A percentile compares a stretch with the other conserved stretches of the same genome.
Evolutionary conservation across 2,888 invertebrate genomes (phyloP).

Genomic region (Siphonodentalium dalli): DNA sequence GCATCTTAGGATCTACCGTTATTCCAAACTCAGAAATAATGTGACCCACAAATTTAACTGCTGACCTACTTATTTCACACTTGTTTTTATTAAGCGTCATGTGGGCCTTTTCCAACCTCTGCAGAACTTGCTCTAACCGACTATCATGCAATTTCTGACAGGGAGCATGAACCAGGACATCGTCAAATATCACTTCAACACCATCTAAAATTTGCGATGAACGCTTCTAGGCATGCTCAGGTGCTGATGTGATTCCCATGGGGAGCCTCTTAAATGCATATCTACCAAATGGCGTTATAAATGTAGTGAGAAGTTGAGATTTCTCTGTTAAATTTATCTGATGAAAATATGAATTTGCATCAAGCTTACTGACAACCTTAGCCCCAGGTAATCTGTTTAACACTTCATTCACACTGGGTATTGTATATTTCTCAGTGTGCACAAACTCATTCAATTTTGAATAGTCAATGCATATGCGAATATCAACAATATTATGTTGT

Average conservation of each 20-base stretch:
- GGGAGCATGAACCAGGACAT: constrained; percentile 15
- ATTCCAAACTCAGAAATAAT: constrained; percentile 3
- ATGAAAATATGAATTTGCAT: constrained; percentile 27
- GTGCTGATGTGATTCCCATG: constrained; percentile 56
- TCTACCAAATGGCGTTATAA: constrained; percentile 41
- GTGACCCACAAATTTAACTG: constrained; percentile 14
- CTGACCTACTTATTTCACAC: constrained; percentile 9
- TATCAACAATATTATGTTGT: no score
- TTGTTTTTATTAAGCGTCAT: constrained; percentile 19
- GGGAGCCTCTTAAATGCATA: constrained; percentile 35
- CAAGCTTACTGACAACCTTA: constrained; percentile 27
- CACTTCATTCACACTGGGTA: constrained; percentile 14
- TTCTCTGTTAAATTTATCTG: constrained; percentile 17
- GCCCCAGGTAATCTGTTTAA: constrained; percentile 14
- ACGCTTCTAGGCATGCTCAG: constrained; percentile 64
- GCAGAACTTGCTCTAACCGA: constrained; percentile 9
- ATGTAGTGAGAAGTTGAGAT: constrained; percentile 29
- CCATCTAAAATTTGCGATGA: constrained; percentile 44
- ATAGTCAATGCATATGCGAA: constrained; percentile 25
- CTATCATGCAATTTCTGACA: constrained; percentile 19
- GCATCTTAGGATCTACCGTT: background rate
- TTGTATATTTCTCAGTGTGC: constrained; percentile 12
- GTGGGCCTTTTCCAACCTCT: constrained; percentile 6
- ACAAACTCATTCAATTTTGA: constrained; percentile 23
- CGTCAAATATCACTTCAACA: constrained; percentile 20